phyloP scores from a whole-genome alignment of 2,888 invertebrate genomes.

The Campaea margaritaria region DNA sequence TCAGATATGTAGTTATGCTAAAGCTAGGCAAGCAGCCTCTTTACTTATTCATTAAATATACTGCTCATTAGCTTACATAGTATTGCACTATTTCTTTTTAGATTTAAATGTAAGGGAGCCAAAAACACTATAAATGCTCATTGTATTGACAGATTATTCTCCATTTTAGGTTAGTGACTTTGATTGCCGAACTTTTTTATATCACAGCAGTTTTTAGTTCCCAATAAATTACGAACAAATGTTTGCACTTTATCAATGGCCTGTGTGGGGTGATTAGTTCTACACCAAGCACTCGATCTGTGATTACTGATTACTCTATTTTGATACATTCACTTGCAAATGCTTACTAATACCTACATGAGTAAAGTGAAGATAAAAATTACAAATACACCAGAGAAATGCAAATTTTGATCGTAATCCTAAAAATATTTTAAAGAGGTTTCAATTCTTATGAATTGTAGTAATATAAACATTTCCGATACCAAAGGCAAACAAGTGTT shows the following conservation, averaged over 20 bases:
- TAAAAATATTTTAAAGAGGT: not conserved
- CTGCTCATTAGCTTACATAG: no score
- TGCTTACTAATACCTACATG: not conserved
- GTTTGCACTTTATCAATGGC: not conserved
- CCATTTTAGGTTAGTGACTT: no score
- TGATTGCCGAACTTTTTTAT: not conserved
- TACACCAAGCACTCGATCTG: no score
- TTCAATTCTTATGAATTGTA: not conserved
- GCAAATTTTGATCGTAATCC: not conserved
- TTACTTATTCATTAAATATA: no score
- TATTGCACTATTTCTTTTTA: not conserved
- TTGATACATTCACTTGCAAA: not conserved
- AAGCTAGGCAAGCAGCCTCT: no score
- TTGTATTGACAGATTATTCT: no score
- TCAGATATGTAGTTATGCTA: no score
- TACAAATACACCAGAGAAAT: conserved; percentile 3
- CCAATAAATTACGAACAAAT: not conserved
- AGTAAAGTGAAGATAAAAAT: not conserved
- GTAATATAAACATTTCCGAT: not conserved
- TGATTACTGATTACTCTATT: not conserved
- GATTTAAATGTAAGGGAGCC: not conserved
- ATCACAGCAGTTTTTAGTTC: not conserved
- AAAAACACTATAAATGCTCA: no score
- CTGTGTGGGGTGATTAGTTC: no score
- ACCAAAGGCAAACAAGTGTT: not conserved